Base-by-base conservation (phyloP, 1,140 invertebrate genomes). In the Drosophila lini region DNA sequence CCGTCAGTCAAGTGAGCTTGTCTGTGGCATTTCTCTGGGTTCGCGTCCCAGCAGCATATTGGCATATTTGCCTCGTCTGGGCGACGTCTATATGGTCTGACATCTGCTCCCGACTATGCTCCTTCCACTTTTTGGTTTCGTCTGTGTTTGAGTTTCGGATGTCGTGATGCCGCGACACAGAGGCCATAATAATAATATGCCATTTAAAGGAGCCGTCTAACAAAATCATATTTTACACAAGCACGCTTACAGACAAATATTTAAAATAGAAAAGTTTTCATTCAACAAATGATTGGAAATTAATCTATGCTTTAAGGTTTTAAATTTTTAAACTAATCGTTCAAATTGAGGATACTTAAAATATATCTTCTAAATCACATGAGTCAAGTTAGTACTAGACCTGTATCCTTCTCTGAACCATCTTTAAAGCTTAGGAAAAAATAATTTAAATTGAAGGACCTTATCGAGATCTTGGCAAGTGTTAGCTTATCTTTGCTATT, bases 1-100 rank as follows among this genome's bases (percentile, higher is more conserved):
- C 47, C 31, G 71, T 52, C 53, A 53, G 52, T 55, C 48, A 34
- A 25, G 52, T 25, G n/a, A 55, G 34, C 38, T 50, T 62, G 68
- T 64, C 56, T 65, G 40, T 60, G 50, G 41, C 50, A 61, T 47
- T 67, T 68, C 42, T 56, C 50, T 56, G 70, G 40, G 25, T 31
- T 56, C 68, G n/a, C 50, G 34, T 62, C 64, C 52, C 52, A 25
- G 57, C 47, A 47, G 45, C 45, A 80, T 59, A 67, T 80, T 74
- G 64, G 77, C 70, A 78, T 77, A 78, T 78, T 78, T 78, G 74
- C 31, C 31, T 25, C 74, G 74, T 77, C 74, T 78, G 74, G 50
- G 48, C 74, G 64, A 57, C 74, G 74, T 78, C 74, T 78, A 78
- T 78, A 78, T 78, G 74, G 44, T 41, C 42, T 55, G 74, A 65